Evolutionary conservation across 2,113 vertebrate species (phyloP), one percentile per base, ranked within the genome.

Genomic region (Muntiacus reevesi): DNA sequence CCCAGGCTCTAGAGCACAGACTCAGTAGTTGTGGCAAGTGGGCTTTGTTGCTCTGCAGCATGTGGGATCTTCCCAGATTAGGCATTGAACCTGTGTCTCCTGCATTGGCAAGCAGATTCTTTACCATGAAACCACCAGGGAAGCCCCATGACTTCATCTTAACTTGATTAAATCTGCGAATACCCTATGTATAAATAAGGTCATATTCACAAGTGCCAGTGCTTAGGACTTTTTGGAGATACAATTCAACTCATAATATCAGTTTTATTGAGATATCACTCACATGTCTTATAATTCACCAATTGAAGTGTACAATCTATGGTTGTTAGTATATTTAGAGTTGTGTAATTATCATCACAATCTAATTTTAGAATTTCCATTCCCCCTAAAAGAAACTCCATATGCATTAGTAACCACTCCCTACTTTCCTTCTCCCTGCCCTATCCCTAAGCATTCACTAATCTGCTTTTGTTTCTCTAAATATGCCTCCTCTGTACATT

Each of bases 251-350:
- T 79, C n/a, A 85, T 78, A 79, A 4, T 40, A 62, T 27, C 33
- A 87, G 33, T 30, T 93, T 97, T 91, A 82, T 91, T 95, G 76
- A 91, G 76, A 36, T 81, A 52, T 81, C 93, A 91, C 90, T 90
- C 81, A 81, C 10, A 79, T 45, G 43, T 36, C 36, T 59, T 71
- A 54, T 17, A 83, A 54, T 90, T 87, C 8, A 83, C 67, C 45
- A 87, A 81, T 85, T 91, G 92, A 83, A 97, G 25, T 86, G 5
- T 57, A 82, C 9, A 57, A 2, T 86, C 47, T 86, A 14, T 93
- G 54, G 3, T 55, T 93, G 60, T 87, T 86, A 82, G 36, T 94
- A 33, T 96, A 83, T 36, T 87, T 30, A 94, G 62, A 40, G 17
- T 71, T 97, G 54, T 97, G 7, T 21, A 79, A 25, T 59, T 23